Percentiles rank a stretch among this genome's conserved stretches.
Evolutionary conservation across 2,888 invertebrate species (phyloP).

Genomic region (Oithona nana): DNA sequence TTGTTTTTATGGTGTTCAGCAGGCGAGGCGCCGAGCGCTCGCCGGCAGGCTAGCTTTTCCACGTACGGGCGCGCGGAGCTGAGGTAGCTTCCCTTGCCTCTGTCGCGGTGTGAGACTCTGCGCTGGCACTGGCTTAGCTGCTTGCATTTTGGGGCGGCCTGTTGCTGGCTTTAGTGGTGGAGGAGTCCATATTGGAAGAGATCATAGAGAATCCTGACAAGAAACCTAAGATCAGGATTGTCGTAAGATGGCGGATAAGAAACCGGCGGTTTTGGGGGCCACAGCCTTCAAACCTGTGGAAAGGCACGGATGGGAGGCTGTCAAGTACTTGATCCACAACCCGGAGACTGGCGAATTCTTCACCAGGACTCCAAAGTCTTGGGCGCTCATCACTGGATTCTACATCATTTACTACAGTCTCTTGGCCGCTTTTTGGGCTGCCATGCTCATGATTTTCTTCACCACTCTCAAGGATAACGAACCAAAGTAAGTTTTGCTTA

Average conservation of each 20-base stretch:
- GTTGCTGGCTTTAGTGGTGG: too few relatives aligned
- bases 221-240: too few relatives aligned
- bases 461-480: not conserved
- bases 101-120: too few relatives aligned
- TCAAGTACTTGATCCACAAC: not conserved
- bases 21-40: too few relatives aligned
- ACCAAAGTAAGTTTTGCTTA: slow-evolving; percentile 1
- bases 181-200: too few relatives aligned
- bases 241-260: not conserved
- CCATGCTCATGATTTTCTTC: slow-evolving; percentile 2
- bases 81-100: too few relatives aligned
- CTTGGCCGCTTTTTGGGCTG: slow-evolving; percentile 12
- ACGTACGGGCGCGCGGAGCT: too few relatives aligned
- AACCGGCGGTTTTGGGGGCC: not conserved
- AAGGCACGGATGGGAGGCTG: not conserved
- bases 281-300: slow-evolving; percentile 11
- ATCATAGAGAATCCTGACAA: too few relatives aligned
- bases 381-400: slow-evolving; percentile 12
- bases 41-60: too few relatives aligned
- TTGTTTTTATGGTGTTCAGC: too few relatives aligned
- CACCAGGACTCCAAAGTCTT: slow-evolving; percentile 16
- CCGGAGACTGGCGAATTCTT: slow-evolving; percentile 6
- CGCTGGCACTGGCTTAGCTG: too few relatives aligned
- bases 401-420: slow-evolving; percentile 12
- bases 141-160: too few relatives aligned